Percentiles rank a stretch among this genome's conserved stretches.
Evolutionary conservation across 2,797 vertebrate genomes (phyloP).

Genomic region (Taenioides sp.): DNA sequence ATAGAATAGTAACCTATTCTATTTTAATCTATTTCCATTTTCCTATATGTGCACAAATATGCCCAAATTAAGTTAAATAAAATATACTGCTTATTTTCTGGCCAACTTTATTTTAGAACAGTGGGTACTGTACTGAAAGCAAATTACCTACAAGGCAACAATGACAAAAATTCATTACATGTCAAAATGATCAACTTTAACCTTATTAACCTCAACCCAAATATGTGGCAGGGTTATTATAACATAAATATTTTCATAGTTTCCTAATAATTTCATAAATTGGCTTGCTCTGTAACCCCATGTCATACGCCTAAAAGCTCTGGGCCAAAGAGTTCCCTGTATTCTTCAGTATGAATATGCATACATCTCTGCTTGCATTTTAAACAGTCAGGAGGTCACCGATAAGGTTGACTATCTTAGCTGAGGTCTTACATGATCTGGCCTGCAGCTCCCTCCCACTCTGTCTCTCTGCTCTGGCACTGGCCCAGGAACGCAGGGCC

Average conservation of each 20-base stretch:
- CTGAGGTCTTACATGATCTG: slow-evolving; percentile 25
- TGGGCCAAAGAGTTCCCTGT: slow-evolving; percentile 3
- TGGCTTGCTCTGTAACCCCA: not conserved
- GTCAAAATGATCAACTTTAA: not conserved
- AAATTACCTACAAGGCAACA: not conserved
- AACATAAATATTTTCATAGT: not conserved
- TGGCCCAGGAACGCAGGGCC: slow-evolving; percentile 58
- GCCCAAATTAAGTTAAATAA: too few species aligned
- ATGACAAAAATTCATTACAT: not conserved
- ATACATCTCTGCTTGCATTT: slow-evolving; percentile 23
- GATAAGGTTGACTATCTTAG: slow-evolving; percentile 22
- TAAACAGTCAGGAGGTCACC: slow-evolving; percentile 14
- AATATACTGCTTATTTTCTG: too few species aligned
- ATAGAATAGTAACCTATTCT: too few species aligned
- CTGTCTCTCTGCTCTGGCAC: slow-evolving; percentile 50
- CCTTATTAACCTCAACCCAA: not conserved
- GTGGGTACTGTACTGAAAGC: not conserved
- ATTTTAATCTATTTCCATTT: too few species aligned
- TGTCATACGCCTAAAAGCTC: slow-evolving; percentile 27
- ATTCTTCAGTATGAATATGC: slow-evolving; percentile 8
- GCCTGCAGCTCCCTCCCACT: slow-evolving; percentile 9
- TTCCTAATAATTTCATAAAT: not conserved
- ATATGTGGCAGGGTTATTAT: not conserved
- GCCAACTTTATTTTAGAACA: too few species aligned
- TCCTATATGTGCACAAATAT: too few species aligned